Evolutionary conservation across 2,888 invertebrate genomes (phyloP).

Genomic region (Cotesia congregata): DNA sequence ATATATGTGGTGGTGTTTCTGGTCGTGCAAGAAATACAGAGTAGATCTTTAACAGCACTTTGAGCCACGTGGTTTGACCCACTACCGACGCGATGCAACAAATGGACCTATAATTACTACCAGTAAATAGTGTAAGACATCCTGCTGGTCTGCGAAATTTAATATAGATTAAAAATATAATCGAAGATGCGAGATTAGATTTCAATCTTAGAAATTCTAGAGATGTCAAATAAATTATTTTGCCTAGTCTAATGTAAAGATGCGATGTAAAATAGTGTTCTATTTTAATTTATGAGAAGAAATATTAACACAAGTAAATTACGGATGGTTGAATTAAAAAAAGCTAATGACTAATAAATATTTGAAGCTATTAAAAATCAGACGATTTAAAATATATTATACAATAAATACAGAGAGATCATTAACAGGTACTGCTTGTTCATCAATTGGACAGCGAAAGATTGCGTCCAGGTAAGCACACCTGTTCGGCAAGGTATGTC

Average conservation of each 20-base stretch:
- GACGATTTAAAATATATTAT: constrained; percentile 6
- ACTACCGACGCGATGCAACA: background rate
- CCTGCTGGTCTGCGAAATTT: background rate
- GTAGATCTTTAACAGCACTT: background rate
- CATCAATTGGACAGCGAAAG: constrained; percentile 47
- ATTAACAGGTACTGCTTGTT: constrained; percentile 44
- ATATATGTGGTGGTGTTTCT: background rate
- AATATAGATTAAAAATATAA: background rate
- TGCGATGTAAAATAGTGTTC: too few species aligned
- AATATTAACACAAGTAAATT: too few species aligned
- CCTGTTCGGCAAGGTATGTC: constrained; percentile 61
- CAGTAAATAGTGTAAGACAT: background rate
- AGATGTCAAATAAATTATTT: too few species aligned
- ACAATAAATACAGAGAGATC: constrained; percentile 28
- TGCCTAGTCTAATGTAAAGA: too few species aligned
- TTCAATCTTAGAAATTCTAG: too few species aligned
- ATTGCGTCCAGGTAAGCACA: constrained; percentile 49
- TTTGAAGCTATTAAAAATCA: background rate
- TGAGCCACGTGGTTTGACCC: background rate
- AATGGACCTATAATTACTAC: background rate
- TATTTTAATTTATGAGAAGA: too few species aligned
- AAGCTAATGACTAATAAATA: too few species aligned
- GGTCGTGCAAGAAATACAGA: background rate
- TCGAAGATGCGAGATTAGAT: background rate
- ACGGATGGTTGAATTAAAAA: too few species aligned